Evolutionary conservation across 2,888 invertebrate genomes (phyloP).

Genomic region (Diadegma fenestrale): DNA sequence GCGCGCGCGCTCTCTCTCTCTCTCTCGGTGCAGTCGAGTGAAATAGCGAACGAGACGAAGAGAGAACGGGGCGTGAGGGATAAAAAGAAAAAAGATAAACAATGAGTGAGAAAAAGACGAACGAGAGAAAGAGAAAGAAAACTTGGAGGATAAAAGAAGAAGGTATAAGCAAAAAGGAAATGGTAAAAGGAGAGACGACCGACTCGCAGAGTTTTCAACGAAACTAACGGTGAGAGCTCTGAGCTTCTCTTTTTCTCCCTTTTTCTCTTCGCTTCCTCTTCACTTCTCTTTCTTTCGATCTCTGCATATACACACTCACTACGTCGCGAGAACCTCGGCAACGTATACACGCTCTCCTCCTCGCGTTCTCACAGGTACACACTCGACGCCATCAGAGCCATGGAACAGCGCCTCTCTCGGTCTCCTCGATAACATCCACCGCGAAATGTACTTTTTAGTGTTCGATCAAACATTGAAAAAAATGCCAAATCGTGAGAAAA

Average conservation of each 20-base stretch:
- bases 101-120: conserved; percentile 26
- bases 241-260: conserved; percentile 38
- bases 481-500: not conserved
- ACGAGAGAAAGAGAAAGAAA: conserved; percentile 34
- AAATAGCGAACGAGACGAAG: conserved; percentile 39
- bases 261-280: not conserved
- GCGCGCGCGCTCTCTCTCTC: no score
- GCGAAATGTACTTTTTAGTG: not conserved
- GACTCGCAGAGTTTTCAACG: conserved; percentile 62
- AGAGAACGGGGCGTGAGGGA: conserved; percentile 26
- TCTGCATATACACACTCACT: conserved; percentile 29
- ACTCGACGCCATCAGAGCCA: conserved; percentile 11
- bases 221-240: conserved; percentile 63
- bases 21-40: conserved; percentile 57
- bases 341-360: not conserved
- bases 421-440: not conserved
- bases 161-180: conserved; percentile 44
- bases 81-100: conserved; percentile 30
- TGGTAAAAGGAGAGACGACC: conserved; percentile 51
- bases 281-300: conserved; percentile 21
- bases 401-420: conserved; percentile 27
- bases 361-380: conserved; percentile 36
- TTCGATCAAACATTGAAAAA: not conserved
- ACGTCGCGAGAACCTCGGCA: conserved; percentile 20
- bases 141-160: conserved; percentile 54